phyloP scores from a whole-genome alignment of 2,888 invertebrate species.

The Alcis repandata region DNA sequence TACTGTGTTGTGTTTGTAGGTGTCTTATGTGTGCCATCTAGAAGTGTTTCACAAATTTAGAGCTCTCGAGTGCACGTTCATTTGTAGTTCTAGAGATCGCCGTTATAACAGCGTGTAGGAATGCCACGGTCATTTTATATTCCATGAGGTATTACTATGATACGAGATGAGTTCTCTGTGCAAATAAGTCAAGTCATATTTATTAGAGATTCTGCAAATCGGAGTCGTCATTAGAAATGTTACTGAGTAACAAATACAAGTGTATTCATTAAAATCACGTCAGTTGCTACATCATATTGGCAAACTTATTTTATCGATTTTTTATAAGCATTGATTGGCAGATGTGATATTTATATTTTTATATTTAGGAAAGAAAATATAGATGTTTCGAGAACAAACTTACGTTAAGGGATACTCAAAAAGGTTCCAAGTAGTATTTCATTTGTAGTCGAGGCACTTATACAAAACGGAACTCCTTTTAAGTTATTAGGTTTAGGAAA shows the following conservation, averaged over 20 bases:
- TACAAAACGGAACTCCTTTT: background rate
- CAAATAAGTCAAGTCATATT: constrained; percentile 2
- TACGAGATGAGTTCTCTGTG: background rate
- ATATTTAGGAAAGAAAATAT: background rate
- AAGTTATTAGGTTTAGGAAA: too few relatives aligned
- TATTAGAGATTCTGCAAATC: constrained; percentile 4
- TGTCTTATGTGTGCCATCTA: constrained; percentile 2
- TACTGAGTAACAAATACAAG: background rate
- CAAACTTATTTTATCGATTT: background rate
- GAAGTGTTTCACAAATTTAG: constrained; percentile 42
- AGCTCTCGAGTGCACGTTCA: constrained; percentile 34
- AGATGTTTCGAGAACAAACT: background rate
- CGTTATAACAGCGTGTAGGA: constrained; percentile 7
- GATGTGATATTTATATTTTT: background rate
- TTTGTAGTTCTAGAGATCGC: constrained; percentile 7
- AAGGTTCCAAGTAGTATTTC: constrained; percentile 7
- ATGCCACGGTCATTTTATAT: constrained; percentile 7
- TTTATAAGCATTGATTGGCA: background rate
- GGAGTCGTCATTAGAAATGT: background rate
- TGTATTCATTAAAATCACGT: too few relatives aligned
- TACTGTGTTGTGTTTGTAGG: background rate
- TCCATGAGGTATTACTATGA: background rate
- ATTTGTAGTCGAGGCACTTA: background rate
- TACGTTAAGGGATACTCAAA: too few relatives aligned
- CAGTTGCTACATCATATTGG: too few relatives aligned